These are phyloP conservation scores for Heliconius ethilla DNA, from an alignment of 2,888 invertebrate species.

Conservation along the genomic window DNA sequence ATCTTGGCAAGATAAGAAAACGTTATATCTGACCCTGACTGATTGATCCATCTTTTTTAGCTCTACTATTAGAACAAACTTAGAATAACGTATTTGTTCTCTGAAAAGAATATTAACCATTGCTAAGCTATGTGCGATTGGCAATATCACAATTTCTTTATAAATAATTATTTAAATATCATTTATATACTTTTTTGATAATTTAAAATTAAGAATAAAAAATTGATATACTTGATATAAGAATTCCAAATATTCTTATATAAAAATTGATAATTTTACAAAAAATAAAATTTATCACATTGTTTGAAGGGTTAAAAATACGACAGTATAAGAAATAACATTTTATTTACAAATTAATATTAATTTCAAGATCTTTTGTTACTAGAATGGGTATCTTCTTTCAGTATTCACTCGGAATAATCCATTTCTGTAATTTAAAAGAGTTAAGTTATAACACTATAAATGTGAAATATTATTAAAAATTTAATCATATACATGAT, in stretches of 20 bases:
- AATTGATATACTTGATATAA: too few relatives aligned
- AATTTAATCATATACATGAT: background rate
- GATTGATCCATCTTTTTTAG: too few relatives aligned
- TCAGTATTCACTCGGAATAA: constrained; percentile 53
- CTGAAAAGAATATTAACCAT: too few relatives aligned
- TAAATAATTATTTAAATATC: too few relatives aligned
- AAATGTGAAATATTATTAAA: background rate
- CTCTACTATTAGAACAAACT: too few relatives aligned
- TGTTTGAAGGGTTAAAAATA: background rate
- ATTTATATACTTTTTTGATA: too few relatives aligned
- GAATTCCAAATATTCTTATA: background rate
- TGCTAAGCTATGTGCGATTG: too few relatives aligned
- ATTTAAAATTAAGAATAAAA: too few relatives aligned
- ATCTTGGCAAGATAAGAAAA: too few relatives aligned
- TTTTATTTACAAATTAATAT: constrained; percentile 6
- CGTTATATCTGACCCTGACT: too few relatives aligned
- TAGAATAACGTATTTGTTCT: too few relatives aligned
- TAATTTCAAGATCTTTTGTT: background rate
- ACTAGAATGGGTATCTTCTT: constrained; percentile 54
- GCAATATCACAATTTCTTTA: too few relatives aligned
- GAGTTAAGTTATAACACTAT: background rate
- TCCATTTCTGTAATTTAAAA: constrained; percentile 53
- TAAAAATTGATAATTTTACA: background rate
- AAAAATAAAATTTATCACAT: background rate
- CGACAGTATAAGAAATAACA: background rate